These are phyloP conservation scores for Ethmia dodecea DNA, from an alignment of 2,888 invertebrate genomes.

Conservation along the genomic window DNA sequence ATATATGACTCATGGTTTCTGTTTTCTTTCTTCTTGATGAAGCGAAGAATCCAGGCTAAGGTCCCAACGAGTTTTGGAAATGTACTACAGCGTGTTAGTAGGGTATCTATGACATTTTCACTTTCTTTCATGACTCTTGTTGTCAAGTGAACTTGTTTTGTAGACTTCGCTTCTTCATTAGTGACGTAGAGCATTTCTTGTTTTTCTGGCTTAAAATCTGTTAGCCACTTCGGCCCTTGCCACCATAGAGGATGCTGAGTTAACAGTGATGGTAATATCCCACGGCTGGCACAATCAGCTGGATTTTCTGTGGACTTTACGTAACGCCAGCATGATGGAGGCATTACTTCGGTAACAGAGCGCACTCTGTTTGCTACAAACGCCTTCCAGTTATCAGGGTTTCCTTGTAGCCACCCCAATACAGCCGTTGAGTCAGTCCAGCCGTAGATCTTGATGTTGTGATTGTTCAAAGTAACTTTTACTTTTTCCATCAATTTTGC, in stretches of 20 bases:
- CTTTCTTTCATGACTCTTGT: neutral
- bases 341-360: conserved; percentile 9
- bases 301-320: conserved; percentile 5
- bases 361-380: conserved; percentile 13
- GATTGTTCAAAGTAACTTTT: neutral
- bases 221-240: conserved; percentile 16
- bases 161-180: conserved; percentile 6
- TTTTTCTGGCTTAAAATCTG: neutral
- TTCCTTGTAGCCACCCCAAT: conserved; percentile 3
- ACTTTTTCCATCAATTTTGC: conserved; percentile 3
- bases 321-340: conserved; percentile 10
- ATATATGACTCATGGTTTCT: conserved; percentile 5
- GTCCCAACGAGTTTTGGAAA: conserved; percentile 5
- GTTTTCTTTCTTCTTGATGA: conserved; percentile 1
- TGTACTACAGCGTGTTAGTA: conserved; percentile 11
- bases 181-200: conserved; percentile 7
- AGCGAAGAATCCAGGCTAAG: conserved; percentile 10
- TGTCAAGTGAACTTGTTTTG: neutral
- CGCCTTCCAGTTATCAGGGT: conserved; percentile 1
- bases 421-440: conserved; percentile 8
- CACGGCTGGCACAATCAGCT: conserved; percentile 18
- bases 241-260: conserved; percentile 17
- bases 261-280: conserved; percentile 7
- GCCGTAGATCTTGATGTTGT: conserved; percentile 1
- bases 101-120: conserved; percentile 1